Conservation (phyloP, 2,888 invertebrate genomes). For the Melikaiella ostensackeni region DNA sequence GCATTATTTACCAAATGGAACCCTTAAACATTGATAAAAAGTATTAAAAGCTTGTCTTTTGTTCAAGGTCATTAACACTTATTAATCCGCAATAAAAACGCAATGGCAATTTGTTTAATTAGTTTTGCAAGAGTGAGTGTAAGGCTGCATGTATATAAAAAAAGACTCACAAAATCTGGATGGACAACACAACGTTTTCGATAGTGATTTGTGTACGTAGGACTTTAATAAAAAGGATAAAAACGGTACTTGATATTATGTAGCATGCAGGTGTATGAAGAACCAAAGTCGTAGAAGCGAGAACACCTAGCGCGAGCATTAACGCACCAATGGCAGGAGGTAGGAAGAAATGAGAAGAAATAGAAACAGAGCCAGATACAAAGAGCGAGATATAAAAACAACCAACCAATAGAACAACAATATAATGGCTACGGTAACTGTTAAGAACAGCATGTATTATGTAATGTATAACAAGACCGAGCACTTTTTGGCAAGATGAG, state of each 20-base stretch:
- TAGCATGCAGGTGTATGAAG: constrained; percentile 24
- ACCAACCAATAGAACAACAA: constrained; percentile 54
- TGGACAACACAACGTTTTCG: neutral
- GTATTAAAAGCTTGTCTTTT: neutral
- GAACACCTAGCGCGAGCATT: constrained; percentile 29
- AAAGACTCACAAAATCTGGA: neutral
- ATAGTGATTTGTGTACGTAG: neutral
- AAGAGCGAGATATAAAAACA: constrained; percentile 56
- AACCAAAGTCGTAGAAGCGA: constrained; percentile 31
- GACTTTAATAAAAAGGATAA: neutral
- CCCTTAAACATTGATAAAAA: neutral
- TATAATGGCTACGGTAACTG: constrained; percentile 25
- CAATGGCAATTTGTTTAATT: constrained; percentile 11
- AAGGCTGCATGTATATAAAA: constrained; percentile 6
- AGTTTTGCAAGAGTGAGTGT: neutral
- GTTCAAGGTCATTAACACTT: constrained; percentile 7
- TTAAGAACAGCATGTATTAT: constrained; percentile 50
- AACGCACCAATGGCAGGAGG: constrained; percentile 24
- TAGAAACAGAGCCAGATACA: constrained; percentile 58
- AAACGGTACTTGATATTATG: neutral
- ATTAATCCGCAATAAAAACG: constrained; percentile 22
- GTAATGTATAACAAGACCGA: constrained; percentile 62
- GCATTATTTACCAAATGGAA: neutral
- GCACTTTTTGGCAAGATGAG: constrained; percentile 62
- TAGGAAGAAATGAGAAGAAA: constrained; percentile 40